phyloP scores from a whole-genome alignment of 2,888 invertebrate species.

The Pachymerium ferrugineum region DNA sequence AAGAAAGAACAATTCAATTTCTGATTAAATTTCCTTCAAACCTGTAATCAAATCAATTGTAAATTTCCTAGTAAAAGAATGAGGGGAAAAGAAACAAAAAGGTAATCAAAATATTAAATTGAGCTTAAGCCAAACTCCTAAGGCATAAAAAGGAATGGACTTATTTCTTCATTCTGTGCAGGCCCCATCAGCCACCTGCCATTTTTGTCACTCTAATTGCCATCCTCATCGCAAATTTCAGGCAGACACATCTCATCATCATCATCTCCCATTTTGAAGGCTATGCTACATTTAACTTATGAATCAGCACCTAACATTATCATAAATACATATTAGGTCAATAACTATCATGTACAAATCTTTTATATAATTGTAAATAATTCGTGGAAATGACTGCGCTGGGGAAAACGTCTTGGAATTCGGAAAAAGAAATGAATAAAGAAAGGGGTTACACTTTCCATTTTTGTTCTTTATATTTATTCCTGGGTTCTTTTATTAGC shows the following conservation, averaged over 20 bases:
- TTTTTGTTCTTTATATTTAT: too few relatives aligned
- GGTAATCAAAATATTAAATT: neutral
- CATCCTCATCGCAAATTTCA: neutral
- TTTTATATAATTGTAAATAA: neutral
- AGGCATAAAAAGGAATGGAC: too few relatives aligned
- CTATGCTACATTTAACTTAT: conserved; percentile 1
- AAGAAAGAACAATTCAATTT: neutral
- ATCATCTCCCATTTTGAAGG: too few relatives aligned
- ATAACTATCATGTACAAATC: neutral
- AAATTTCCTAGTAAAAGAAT: neutral
- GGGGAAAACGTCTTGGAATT: neutral
- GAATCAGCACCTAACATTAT: conserved; percentile 15
- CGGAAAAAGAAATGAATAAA: neutral
- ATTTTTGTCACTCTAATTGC: conserved; percentile 17
- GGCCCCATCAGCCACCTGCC: neutral
- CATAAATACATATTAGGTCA: conserved; percentile 31
- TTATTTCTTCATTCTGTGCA: too few relatives aligned
- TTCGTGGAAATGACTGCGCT: neutral
- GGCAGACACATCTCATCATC: neutral
- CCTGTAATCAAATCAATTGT: neutral
- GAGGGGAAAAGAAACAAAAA: neutral
- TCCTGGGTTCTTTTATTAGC: too few relatives aligned
- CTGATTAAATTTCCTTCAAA: neutral
- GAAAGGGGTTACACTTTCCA: too few relatives aligned
- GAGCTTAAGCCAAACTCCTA: neutral